Evolutionary conservation across 2,888 invertebrate species (phyloP).

Genomic region (Sesia bembeciformis): DNA sequence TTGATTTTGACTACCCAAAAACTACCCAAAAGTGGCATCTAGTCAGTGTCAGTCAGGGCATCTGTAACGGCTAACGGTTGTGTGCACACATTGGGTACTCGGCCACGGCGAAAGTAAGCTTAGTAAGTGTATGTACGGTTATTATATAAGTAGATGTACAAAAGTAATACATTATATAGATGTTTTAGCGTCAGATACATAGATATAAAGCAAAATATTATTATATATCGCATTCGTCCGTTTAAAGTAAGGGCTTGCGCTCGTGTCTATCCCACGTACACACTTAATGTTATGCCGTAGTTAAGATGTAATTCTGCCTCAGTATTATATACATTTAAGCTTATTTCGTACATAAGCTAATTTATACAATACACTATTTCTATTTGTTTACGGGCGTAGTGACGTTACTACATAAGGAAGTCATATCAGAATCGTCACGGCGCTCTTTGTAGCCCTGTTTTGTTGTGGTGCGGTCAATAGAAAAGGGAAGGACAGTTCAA

Average conservation of each 20-base stretch:
- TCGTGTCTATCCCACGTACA: slow-evolving; percentile 72
- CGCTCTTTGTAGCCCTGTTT: slow-evolving; percentile 33
- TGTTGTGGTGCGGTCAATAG: slow-evolving; percentile 18
- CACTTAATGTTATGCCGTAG: slow-evolving; percentile 72
- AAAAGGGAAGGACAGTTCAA: too few relatives aligned
- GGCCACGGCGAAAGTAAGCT: slow-evolving; percentile 56
- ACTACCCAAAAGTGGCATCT: slow-evolving; percentile 12
- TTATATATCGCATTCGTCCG: slow-evolving; percentile 75
- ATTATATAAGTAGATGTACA: slow-evolving; percentile 74
- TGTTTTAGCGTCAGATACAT: slow-evolving; percentile 75
- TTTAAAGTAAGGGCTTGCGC: slow-evolving; percentile 73
- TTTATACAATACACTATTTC: slow-evolving; percentile 68
- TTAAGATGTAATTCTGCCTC: slow-evolving; percentile 75
- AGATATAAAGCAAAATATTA: slow-evolving; percentile 73
- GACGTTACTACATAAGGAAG: slow-evolving; percentile 60
- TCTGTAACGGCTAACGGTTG: slow-evolving; percentile 23
- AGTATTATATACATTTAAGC: slow-evolving; percentile 75
- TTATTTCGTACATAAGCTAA: slow-evolving; percentile 73
- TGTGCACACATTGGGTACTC: slow-evolving; percentile 58
- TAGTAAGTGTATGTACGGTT: slow-evolving; percentile 72
- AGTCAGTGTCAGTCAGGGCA: slow-evolving; percentile 6
- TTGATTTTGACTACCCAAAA: too few relatives aligned
- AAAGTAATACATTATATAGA: slow-evolving; percentile 75
- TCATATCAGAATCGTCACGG: slow-evolving; percentile 68
- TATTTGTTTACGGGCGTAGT: slow-evolving; percentile 67